Evolutionary conservation across 2,888 invertebrate species (phyloP), one percentile per base, ranked within the genome.

Genomic region (Plusia festucae): DNA sequence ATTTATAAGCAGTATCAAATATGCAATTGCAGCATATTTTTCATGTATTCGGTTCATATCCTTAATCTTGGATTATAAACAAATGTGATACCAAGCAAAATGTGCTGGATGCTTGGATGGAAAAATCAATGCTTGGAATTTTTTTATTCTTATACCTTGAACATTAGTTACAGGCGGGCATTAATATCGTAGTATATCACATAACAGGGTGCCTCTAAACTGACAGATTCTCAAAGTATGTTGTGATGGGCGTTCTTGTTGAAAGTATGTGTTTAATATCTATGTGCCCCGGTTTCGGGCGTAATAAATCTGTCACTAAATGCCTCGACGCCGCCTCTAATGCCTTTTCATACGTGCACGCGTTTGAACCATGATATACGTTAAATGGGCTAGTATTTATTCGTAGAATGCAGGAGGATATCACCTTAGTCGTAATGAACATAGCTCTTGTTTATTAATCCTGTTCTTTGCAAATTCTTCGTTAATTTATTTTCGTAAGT

Each of bases 261-360:
- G 22, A 59, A 74, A 80, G 69, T 78, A 81, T 81, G 73, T 72
- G 75, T 66, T 40, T 82, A 72, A 73, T 82, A 81, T 74, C 57
- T 68, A 63, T 27, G 74, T 63, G 60, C 32, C 52, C 60, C 55
- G 44, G 53, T 68, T 73, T 65, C 5, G 54, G 73, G 61, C 54
- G 74, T 52, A 73, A 73, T 76, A 76, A 78, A 78, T 78, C 78
- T 68, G 74, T 61, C 78, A 78, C 18, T 56, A 8, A 59, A 76
- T 65, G 56, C 56, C 59, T 30, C 20, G 9, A 56, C 51, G 59
- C 59, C 52, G 34, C 34, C 53, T 53, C 15, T 76, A 71, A 72
- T 76, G 59, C 44, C 24, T 32, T 65, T 60, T 22, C 56, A 53
- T 62, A 76, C 77, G 66, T 76, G 77, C 51, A 15, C 20, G 51